Evolutionary conservation across 2,797 vertebrate species (phyloP).

Genomic region (Mionectes olivaceus): DNA sequence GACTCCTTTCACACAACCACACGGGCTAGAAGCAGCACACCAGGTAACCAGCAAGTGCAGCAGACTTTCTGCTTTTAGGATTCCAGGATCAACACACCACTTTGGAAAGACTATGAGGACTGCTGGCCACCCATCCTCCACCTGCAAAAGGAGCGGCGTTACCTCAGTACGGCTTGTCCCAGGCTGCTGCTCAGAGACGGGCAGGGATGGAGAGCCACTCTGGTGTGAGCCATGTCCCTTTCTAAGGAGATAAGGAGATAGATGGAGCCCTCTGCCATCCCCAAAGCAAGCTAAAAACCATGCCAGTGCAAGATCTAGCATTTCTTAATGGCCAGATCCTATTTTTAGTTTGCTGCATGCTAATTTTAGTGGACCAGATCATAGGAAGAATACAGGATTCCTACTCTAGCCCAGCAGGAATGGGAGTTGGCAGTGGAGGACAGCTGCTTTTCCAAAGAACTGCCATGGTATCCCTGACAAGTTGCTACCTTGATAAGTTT

Average conservation of each 20-base stretch:
- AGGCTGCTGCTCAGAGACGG: background rate
- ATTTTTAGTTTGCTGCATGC: background rate
- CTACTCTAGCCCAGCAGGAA: background rate
- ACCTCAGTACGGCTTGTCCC: background rate
- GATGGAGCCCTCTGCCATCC: rapidly evolving
- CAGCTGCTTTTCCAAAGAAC: background rate
- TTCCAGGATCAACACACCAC: background rate
- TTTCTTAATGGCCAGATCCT: background rate
- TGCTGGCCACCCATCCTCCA: background rate
- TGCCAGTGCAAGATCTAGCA: background rate
- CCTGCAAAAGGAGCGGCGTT: rapidly evolving
- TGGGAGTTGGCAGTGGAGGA: background rate
- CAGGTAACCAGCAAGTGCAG: background rate
- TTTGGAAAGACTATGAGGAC: background rate
- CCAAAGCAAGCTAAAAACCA: background rate
- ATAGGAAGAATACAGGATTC: background rate
- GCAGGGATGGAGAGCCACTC: background rate
- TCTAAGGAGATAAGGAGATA: rapidly evolving
- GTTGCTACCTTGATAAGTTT: background rate
- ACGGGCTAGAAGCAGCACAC: rapidly evolving
- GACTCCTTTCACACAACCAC: background rate
- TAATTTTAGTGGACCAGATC: background rate
- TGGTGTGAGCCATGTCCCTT: too few species aligned
- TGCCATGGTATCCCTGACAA: background rate
- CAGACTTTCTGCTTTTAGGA: background rate